Evolutionary conservation across 1,140 invertebrate genomes (phyloP).

Genomic region (Tenebrio molitor): DNA sequence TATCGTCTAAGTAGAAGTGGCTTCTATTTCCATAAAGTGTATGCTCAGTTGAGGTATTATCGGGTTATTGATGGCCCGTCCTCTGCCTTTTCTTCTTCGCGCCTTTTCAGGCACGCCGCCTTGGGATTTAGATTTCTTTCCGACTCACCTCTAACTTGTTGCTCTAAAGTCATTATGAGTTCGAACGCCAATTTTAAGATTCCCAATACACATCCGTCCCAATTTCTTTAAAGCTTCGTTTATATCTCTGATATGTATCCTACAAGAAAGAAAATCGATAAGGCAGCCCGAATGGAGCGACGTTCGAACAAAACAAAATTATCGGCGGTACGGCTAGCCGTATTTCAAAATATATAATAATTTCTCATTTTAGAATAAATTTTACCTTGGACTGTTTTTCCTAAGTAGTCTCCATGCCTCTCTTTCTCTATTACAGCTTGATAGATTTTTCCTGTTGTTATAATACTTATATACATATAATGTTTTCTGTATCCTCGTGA

Average conservation of each 20-base stretch:
- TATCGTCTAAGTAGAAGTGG: too few species aligned
- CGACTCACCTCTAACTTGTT: conserved; percentile 94
- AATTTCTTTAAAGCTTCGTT: conserved; percentile 97
- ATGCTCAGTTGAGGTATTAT: too few species aligned
- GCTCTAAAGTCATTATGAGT: conserved; percentile 96
- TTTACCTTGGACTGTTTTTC: conserved; percentile 97
- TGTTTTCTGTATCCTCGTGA: too few species aligned
- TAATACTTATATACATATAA: too few species aligned
- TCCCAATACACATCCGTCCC: conserved; percentile 95
- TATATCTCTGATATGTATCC: conserved; percentile 97
- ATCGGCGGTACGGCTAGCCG: neutral
- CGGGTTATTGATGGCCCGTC: too few species aligned
- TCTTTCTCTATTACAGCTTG: conserved; percentile 95
- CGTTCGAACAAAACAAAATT: conserved; percentile 12
- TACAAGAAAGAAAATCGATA: conserved; percentile 65
- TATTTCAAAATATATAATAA: conserved; percentile 50
- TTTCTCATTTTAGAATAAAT: conserved; percentile 15
- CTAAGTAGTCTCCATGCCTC: conserved; percentile 94
- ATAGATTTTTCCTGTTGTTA: conserved; percentile 99
- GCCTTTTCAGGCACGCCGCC: conserved; percentile 95
- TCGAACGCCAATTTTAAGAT: conserved; percentile 98
- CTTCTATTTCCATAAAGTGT: too few species aligned
- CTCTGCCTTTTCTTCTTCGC: conserved; percentile 98
- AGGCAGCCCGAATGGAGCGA: neutral
- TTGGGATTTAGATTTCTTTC: conserved; percentile 98